A percentile compares a stretch with the other conserved stretches of the same genome.
Evolutionary conservation across 30 jellyfish, hydroid and myxozoan genomes (phyloP).

Genomic region (Pseudorhiza aurosa): DNA sequence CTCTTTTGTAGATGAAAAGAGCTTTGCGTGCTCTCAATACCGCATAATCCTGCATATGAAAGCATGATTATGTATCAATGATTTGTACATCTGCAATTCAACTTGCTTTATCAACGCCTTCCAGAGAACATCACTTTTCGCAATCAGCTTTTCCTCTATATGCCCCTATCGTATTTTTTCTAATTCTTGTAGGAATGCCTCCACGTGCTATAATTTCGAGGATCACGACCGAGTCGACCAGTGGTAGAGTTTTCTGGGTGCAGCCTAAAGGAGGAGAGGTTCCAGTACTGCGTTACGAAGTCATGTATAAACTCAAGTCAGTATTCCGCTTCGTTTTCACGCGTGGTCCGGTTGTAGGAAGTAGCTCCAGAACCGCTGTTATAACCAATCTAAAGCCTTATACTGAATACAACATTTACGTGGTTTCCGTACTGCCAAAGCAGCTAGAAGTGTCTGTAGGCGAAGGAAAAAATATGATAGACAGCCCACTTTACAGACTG

Average conservation of each 20-base stretch:
- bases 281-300: constrained; percentile 50
- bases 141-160: too few relatives aligned
- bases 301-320: constrained; percentile 45
- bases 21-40: too few relatives aligned
- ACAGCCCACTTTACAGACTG: constrained; percentile 50
- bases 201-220: constrained; percentile 41
- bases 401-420: constrained; percentile 50
- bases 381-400: constrained; percentile 48
- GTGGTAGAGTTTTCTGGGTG: constrained; percentile 46
- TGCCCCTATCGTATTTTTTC: too few relatives aligned
- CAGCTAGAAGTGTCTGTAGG: constrained; percentile 34
- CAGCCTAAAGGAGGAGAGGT: constrained; percentile 57
- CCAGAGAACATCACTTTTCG: too few relatives aligned
- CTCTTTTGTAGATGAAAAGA: too few relatives aligned
- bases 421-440: constrained; percentile 50
- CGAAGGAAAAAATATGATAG: constrained; percentile 1
- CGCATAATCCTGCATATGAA: too few relatives aligned
- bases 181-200: constrained; percentile 35
- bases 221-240: constrained; percentile 50
- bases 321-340: constrained; percentile 29
- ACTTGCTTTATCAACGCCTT: too few relatives aligned
- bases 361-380: constrained; percentile 21
- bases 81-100: too few relatives aligned
- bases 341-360: constrained; percentile 55
- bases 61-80: too few relatives aligned